These are phyloP conservation scores for Bos indicus DNA, from an alignment of 2,113 vertebrate species.

Conservation along the genomic window DNA sequence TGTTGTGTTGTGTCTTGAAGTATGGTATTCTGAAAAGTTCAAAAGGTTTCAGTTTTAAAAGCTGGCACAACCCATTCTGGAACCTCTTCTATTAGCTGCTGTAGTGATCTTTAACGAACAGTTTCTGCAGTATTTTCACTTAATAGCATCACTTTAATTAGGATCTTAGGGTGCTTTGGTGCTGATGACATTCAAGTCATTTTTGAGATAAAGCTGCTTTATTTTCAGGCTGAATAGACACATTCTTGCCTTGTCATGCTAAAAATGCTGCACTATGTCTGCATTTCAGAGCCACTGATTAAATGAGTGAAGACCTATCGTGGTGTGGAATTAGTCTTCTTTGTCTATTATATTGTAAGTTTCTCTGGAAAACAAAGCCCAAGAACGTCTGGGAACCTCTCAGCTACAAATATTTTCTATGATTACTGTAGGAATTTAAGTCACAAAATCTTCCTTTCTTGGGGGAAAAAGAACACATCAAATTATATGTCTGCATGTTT, in stretches of 20 bases:
- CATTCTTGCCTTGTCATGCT: slow-evolving; percentile 63
- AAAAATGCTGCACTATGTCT: slow-evolving; percentile 33
- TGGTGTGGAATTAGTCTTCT: neutral
- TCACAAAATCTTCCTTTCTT: slow-evolving; percentile 1
- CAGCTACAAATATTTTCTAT: neutral
- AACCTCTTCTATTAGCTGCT: neutral
- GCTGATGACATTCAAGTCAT: slow-evolving; percentile 5
- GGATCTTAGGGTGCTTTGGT: slow-evolving; percentile 28
- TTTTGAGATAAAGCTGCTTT: slow-evolving; percentile 43
- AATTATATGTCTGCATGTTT: neutral
- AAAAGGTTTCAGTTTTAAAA: neutral
- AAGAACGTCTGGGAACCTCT: slow-evolving; percentile 14
- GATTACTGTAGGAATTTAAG: neutral
- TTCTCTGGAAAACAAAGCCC: slow-evolving; percentile 42
- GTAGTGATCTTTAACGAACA: neutral
- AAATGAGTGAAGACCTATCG: slow-evolving; percentile 10
- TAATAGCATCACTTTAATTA: neutral
- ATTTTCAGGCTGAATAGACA: slow-evolving; percentile 52
- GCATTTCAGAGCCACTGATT: slow-evolving; percentile 31
- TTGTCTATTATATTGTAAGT: slow-evolving; percentile 22
- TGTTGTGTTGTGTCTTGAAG: neutral
- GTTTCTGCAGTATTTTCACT: neutral
- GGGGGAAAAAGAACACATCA: neutral
- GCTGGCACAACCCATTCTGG: neutral
- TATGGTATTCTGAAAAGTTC: neutral